Evolutionary conservation across 2,797 vertebrate genomes (phyloP), one percentile per base, ranked within the genome.

Genomic region (Smutsia gigantea): DNA sequence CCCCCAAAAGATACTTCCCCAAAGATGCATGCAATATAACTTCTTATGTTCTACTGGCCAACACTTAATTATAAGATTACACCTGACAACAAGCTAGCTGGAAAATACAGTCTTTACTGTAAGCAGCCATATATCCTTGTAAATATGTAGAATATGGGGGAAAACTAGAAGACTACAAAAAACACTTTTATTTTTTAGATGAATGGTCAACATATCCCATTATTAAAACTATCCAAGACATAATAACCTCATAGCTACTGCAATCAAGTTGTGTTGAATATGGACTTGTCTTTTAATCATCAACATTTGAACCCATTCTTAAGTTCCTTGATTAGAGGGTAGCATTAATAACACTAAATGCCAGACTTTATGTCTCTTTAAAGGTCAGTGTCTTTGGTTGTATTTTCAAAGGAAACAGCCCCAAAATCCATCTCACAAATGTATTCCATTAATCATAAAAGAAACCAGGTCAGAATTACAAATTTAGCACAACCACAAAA

Each of bases 381-480:
- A 83, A 8, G 31, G 42, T 34, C 23, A 68, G 3, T 84, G 77
- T n/a, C 27, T 96, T 95, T 92, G 21, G 8, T 71, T 92, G 42
- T 84, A 49, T 64, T 87, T 61, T 84, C 0, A 81, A 93, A 95
- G 88, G 2, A 86, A 31, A 34, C 10, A 49, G 8, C 15, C 37
- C 71, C 10, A 0, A 95, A 72, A 90, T 79, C 12, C 6, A 92
- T 77, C 27, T 53, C 34, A 81, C 86, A 84, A 74, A 59, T 84
- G 0, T 3, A 74, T 90, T 74, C 39, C 25, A 69, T 75, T 74
- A 92, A 81, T 82, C 66, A 84, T 55, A 92, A 90, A 86, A 19
- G 23, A 97, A 95, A 81, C 12, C n/a, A 81, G 25, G 42, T 84
- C 34, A 81, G 37, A 82, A 90, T 96, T 95, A 92, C 77, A 95